Percentiles rank a stretch among this genome's conserved stretches.
phyloP scores from a whole-genome alignment of 2,888 invertebrate species.

The Aspidiotus rigidus region DNA sequence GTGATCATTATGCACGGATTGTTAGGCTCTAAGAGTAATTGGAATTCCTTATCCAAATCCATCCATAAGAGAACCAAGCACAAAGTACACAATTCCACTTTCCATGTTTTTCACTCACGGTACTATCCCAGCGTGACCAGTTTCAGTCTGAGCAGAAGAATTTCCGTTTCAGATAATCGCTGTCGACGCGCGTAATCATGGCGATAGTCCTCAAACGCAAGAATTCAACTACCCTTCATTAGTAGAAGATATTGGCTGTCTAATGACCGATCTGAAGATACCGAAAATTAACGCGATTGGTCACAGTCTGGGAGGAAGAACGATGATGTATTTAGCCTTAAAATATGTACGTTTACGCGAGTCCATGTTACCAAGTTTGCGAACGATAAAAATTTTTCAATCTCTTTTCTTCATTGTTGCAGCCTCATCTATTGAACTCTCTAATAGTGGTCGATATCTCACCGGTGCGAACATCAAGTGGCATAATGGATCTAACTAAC shows the following conservation, averaged over 20 bases:
- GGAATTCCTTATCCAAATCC: constrained; percentile 69
- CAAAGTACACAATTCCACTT: constrained; percentile 34
- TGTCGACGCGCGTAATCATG: constrained; percentile 89
- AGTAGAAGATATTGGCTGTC: constrained; percentile 60
- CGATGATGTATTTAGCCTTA: constrained; percentile 75
- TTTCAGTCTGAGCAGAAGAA: background rate
- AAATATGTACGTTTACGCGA: constrained; percentile 49
- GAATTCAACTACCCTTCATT: constrained; percentile 65
- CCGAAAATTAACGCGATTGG: constrained; percentile 64
- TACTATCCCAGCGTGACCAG: no score
- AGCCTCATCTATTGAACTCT: constrained; percentile 48
- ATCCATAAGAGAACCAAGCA: constrained; percentile 53
- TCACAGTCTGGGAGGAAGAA: constrained; percentile 93
- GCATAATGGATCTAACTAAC: constrained; percentile 52
- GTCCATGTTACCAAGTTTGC: background rate
- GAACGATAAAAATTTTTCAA: background rate
- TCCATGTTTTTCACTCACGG: background rate
- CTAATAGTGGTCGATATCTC: constrained; percentile 64
- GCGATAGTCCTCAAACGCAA: constrained; percentile 73
- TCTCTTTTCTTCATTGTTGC: constrained; percentile 15
- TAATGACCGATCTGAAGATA: constrained; percentile 56
- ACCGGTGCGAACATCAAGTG: constrained; percentile 55
- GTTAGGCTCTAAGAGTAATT: constrained; percentile 77
- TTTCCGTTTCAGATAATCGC: constrained; percentile 50
- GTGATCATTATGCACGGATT: constrained; percentile 39